Evolutionary conservation across 2,888 invertebrate species (phyloP), one percentile per base, ranked within the genome.

Genomic region (Villa cingulata): DNA sequence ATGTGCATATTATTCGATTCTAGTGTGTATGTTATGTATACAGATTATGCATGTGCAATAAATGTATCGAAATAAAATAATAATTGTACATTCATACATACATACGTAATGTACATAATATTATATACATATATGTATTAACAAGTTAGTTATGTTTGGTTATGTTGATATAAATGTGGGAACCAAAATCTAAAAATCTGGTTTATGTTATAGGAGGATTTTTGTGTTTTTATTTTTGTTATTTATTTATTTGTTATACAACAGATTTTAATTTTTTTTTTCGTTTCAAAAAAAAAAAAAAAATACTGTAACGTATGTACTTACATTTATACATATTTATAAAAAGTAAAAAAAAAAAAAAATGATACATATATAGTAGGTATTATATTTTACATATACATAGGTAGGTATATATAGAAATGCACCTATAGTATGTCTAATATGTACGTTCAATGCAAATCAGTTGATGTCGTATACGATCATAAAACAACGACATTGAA

Each of bases 401-500:
- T 23, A 7, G 4, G 23, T 7, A 23, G 7, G 5, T 23, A 23
- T 23, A 23, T 7, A 23, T 7, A 23, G 23, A 23, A 23, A 7
- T 23, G 4, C 7, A 23, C 4, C 4, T 23, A 23, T 7, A 23
- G 23, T 23, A 6, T n/a, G n/a, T n/a, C n/a, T n/a, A n/a, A n/a
- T n/a, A n/a, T n/a, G 10, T 50, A 48, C 49, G 50, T 53, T 51
- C 49, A 53, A 53, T 53, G 53, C 53, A 53, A 53, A 53, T 53
- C 53, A 53, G 51, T 53, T 32, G 12, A 51, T 46, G 48, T 49
- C 50, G 43, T 48, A 47, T 53, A 48, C 44, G 42, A 44, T 42
- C 46, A 52, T 48, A 52, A 52, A 48, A 52, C 50, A 48, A 48
- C 48, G 48, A 52, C 52, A 48, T 46, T 49, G 53, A 53, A 51